Conservation (phyloP, 2,113 vertebrate species). For the Ursus arctos region DNA sequence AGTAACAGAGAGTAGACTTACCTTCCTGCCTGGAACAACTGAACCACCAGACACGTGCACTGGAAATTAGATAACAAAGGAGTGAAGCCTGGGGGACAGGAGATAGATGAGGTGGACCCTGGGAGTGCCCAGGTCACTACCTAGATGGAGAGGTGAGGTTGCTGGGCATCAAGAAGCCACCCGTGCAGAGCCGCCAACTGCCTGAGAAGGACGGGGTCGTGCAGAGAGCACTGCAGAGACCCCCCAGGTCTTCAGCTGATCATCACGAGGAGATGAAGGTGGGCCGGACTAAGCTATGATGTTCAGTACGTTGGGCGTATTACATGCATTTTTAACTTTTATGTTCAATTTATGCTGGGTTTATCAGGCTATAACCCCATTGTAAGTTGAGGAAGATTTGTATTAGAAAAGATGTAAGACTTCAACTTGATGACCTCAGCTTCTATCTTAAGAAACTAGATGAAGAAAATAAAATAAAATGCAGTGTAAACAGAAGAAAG, state of each 20-base stretch:
- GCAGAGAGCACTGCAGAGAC: not conserved
- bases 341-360: too few relatives aligned
- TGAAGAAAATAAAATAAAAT: not conserved
- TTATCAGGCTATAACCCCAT: not conserved
- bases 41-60: not conserved
- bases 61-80: not conserved
- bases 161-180: rapidly evolving
- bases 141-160: not conserved
- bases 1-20: not conserved
- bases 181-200: too few relatives aligned
- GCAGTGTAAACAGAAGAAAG: not conserved
- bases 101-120: not conserved
- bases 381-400: too few relatives aligned
- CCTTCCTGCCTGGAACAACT: not conserved
- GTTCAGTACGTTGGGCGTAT: not conserved
- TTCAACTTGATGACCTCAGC: not conserved
- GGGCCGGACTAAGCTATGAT: not conserved
- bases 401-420: not conserved
- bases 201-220: rapidly evolving
- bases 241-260: not conserved
- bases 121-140: not conserved
- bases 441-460: not conserved
- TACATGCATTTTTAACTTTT: not conserved
- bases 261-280: not conserved
- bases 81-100: not conserved